Base-by-base conservation (phyloP, 2,888 invertebrate genomes). In the Acleris emargana region DNA sequence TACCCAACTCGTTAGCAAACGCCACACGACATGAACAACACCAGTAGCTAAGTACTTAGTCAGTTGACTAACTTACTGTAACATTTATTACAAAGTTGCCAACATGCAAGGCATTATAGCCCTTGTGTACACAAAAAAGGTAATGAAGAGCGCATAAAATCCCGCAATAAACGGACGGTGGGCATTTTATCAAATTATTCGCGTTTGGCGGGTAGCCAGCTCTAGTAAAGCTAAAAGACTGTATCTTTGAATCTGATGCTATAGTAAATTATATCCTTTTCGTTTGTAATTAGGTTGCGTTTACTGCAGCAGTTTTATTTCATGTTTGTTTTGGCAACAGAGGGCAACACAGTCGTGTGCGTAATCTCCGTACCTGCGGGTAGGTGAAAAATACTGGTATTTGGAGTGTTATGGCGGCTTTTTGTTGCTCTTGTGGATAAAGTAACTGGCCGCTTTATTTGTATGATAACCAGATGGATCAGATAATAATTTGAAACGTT, bases 101-200 rank as follows among this genome's bases (percentile, higher is more conserved):
- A 45, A 28, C 50, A 16, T 55, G 53, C 49, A 45, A 62, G 52
- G 38, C 58, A 28, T 52, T 62, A 62, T 25, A 57, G 55, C 51
- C 32, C 42, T 50, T 45, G 60, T 60, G 55, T 63, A 74, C 75
- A 73, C 74, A 72, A 71, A 67, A 71, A 60, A 71, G 70, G 74
- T 80, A 78, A 80, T 77, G 80, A 76, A 76, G 73, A 73, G 64
- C 63, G 68, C 71, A 66, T 71, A 72, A 72, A 72, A 73, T 77
- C 75, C 70, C 72, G 72, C 77, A 75, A 72, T 76, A 74, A 72
- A 70, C 69, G 73, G 67, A 76, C 72, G 75, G 74, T 73, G 71
- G 64, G 70, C 71, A 86, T 89, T 89, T 89, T 89, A 89, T 88
- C 85, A 85, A 89, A 89, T 89, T 88, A 90, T 86, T 83, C 75